Evolutionary conservation across 1,140 invertebrate genomes (phyloP).

Genomic region (Psix sp.): DNA sequence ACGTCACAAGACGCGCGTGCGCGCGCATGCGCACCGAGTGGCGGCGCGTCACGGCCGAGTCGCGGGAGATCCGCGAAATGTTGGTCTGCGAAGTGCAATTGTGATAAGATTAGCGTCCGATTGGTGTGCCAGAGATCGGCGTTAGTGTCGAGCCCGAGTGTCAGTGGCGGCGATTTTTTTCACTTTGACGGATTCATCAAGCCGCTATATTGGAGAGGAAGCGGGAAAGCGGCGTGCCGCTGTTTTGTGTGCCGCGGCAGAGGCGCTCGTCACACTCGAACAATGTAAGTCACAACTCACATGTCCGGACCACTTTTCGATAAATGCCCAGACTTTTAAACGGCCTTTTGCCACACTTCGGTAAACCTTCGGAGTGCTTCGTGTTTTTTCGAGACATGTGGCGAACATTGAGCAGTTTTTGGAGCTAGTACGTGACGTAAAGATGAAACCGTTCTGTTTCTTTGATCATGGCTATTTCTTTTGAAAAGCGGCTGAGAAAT

Average conservation of each 20-base stretch:
- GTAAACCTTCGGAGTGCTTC: too few relatives aligned
- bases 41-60: conserved; percentile 43
- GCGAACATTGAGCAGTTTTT: too few relatives aligned
- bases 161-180: conserved; percentile 24
- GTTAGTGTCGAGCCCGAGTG: too few relatives aligned
- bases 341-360: too few relatives aligned
- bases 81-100: conserved; percentile 9
- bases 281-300: conserved; percentile 67
- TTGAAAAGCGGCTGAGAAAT: too few relatives aligned
- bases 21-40: conserved; percentile 22
- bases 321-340: too few relatives aligned
- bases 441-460: too few relatives aligned
- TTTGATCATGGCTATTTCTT: too few relatives aligned
- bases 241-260: conserved; percentile 76
- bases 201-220: conserved; percentile 77
- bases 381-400: too few relatives aligned
- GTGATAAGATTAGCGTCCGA: conserved; percentile 16
- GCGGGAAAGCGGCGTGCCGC: conserved; percentile 76
- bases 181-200: conserved; percentile 48
- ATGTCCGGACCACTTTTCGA: conserved; percentile 6
- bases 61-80: conserved; percentile 8
- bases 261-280: conserved; percentile 74
- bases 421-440: too few relatives aligned
- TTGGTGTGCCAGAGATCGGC: conserved; percentile 1
- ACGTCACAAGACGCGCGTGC: conserved; percentile 12